phyloP scores from a whole-genome alignment of 2,113 vertebrate genomes.

The Machaerirhynchus nigripectus region DNA sequence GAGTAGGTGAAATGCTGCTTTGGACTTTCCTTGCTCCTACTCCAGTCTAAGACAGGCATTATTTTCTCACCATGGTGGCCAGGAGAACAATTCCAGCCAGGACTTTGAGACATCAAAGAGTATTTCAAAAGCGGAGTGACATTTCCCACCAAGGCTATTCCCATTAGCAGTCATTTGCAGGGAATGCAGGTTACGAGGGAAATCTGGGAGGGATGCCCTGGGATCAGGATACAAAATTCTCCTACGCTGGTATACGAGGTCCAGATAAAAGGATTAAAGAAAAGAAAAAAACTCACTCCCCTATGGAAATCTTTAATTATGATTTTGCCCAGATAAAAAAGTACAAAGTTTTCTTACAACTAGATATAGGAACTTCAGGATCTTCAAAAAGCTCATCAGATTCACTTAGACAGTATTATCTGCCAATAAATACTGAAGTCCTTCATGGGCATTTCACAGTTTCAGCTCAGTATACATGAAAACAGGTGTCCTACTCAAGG shows the following conservation, averaged over 20 bases:
- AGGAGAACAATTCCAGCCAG: slow-evolving; percentile 29
- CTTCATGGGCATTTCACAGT: not conserved
- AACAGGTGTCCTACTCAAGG: not conserved
- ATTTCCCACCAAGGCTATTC: not conserved
- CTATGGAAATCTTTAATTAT: not conserved
- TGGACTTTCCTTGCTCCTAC: not conserved
- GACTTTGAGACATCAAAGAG: slow-evolving; percentile 27
- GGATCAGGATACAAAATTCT: not conserved
- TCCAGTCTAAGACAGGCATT: not conserved
- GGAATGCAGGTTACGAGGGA: slow-evolving; percentile 30
- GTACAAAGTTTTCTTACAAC: not conserved
- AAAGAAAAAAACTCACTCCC: not conserved
- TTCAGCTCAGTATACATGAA: not conserved
- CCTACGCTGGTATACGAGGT: not conserved
- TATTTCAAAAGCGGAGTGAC: slow-evolving; percentile 33
- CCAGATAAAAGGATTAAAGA: not conserved
- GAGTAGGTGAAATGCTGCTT: not conserved
- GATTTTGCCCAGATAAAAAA: not conserved
- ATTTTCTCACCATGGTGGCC: not conserved
- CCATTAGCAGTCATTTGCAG: not conserved
- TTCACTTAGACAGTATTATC: not conserved
- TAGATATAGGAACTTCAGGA: not conserved
- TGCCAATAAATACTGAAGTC: not conserved
- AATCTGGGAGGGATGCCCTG: not conserved
- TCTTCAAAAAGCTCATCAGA: not conserved